Base-by-base conservation (phyloP, 2,113 vertebrate species). In the Bubo scandiacus region DNA sequence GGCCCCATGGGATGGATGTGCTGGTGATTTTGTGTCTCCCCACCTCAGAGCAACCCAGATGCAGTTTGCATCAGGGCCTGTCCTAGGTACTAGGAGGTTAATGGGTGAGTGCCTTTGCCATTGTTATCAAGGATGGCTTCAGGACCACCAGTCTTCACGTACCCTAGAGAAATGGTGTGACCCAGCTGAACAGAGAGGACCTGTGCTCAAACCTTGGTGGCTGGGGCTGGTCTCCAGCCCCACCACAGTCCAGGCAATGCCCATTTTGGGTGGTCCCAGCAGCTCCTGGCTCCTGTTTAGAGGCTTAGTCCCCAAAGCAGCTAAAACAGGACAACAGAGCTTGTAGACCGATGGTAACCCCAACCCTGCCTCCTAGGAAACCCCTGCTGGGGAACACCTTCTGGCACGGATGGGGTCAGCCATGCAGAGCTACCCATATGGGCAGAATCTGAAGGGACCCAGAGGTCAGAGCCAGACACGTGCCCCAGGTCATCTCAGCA, bases 351-450 rank as follows among this genome's bases (percentile, higher is more conserved):
- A 36, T 10, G 42, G 34, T 16, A 62, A 80, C 16, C 15, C 36
- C 61, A 67, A 10, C 36, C 14, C 20, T 58, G 26, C 30, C 30
- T 43, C 51, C 15, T 10, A 11, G 40, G 26, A 32, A 57, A 18
- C 7, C 10, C 27, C 52, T 47, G 42, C 34, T 2, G 0, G 11
- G 70, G 32, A 47, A 36, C 25, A 34, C 29, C 75, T 45, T 30
- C 47, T 40, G 65, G 32, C 0, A 0, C 8, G 57, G 51, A 6
- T 7, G 59, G 47, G 51, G 45, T 38, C 20, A 18, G 15, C 40
- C 6, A 13, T 0, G 11, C 30, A 55, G 49, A 57, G 25, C 17
- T 42, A 15, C 72, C 40, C 42, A 12, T 1, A 0, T 4, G 17
- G 45, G 73, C 25, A 36, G 73, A 23, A 12, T 6, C 25, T 0